phyloP scores from a whole-genome alignment of 2,888 invertebrate genomes.

The Choristoneura rosaceana region DNA sequence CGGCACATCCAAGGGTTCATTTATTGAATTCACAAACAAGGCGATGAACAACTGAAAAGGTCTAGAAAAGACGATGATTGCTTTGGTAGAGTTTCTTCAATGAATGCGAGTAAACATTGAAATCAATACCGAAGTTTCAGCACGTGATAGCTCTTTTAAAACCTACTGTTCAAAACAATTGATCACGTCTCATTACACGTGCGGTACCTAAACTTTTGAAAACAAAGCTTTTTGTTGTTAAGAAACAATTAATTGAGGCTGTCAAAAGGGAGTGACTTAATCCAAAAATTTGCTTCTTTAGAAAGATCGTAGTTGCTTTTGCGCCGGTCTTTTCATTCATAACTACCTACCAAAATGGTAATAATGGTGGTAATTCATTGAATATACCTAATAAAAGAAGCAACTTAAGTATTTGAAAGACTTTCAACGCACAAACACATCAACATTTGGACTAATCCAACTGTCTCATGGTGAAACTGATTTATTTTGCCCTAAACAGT shows the following conservation, averaged over 20 bases:
- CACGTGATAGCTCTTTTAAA: neutral
- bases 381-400: no score
- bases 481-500: neutral
- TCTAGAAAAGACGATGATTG: neutral
- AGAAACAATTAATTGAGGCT: no score
- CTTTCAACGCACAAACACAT: neutral
- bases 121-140: neutral
- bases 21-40: no score
- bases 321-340: no score
- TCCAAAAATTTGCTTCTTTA: no score
- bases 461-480: neutral
- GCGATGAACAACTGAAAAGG: no score
- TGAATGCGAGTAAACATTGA: neutral
- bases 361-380: no score
- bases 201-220: slow-evolving; percentile 4
- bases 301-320: no score
- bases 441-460: neutral
- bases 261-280: no score
- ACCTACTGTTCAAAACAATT: neutral
- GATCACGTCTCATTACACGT: slow-evolving; percentile 13
- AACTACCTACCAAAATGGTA: no score
- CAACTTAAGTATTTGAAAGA: no score
- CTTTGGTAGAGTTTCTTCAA: neutral
- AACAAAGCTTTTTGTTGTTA: slow-evolving; percentile 1
- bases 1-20: no score